Base-by-base conservation (phyloP, 30 jellyfish, hydroid and myxozoan species). In the Chrysaora quinquecirrha region DNA sequence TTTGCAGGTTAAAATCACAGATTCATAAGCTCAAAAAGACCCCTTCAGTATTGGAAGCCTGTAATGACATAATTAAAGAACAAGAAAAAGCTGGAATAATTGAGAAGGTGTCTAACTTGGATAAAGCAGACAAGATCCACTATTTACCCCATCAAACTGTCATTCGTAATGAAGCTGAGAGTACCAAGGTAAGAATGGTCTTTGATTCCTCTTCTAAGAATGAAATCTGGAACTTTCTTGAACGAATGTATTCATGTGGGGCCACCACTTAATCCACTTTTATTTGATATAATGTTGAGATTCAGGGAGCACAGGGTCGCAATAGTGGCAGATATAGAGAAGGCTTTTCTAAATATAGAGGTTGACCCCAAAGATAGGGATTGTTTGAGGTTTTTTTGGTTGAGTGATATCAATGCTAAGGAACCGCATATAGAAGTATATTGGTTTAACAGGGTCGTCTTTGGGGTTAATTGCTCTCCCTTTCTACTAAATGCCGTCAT, bases 141-240 rank as follows among this genome's bases (percentile, higher is more conserved):
- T 43, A 43, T 43, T 16, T 43, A 9, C 58, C 58, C 16, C 58
- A 43, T 43, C 9, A 16, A 16, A 9, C 58, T 6, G 58, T 43
- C 12, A 16, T 43, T 6, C 58, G 58, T 16, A 9, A 60, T 4
- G 23, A 60, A 4, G 32, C 32, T 4, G 23, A 60, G 72, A 60
- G 19, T 4, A 60, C 72, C 10, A 60, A 60, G 72, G 32, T 60
- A 21, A 9, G 72, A 6, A 25, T 25, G 32, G 88, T 83, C 30
- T 72, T 43, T 71, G 94, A 83, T 83, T 81, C 94, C 18, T 83
- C 88, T 48, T 71, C 60, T 28, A 58, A 73, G 33, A 22, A 47
- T 30, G 67, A 71, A 30, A 72, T 25, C 71, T 18, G 32, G 75
- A 30, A 35, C 84, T 35, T 63, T 49, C 31, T 38, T 78, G 23